Conservation (phyloP, 2,888 invertebrate genomes). For the Gortyna flavago region DNA sequence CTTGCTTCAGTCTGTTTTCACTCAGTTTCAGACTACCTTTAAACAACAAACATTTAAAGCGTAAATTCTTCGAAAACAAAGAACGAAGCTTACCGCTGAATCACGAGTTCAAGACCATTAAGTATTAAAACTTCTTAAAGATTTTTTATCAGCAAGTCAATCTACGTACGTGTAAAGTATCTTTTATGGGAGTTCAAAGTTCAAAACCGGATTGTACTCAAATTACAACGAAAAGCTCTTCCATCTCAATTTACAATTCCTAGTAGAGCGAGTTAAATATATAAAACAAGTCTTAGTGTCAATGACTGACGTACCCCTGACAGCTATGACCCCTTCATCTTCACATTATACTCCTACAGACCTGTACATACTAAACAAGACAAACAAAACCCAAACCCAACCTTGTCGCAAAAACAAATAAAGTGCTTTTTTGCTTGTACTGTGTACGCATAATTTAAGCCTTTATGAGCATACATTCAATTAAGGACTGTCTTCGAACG, state of each 20-base stretch:
- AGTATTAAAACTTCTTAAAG: slow-evolving; percentile 18
- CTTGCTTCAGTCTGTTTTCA: slow-evolving; percentile 23
- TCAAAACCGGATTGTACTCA: slow-evolving; percentile 28
- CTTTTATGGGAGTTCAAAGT: slow-evolving; percentile 34
- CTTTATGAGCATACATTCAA: slow-evolving; percentile 79
- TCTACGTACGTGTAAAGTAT: slow-evolving; percentile 10
- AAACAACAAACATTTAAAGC: slow-evolving; percentile 5
- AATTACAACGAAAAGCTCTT: slow-evolving; percentile 53
- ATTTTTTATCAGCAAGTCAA: slow-evolving; percentile 16
- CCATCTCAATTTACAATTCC: slow-evolving; percentile 46
- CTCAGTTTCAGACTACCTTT: slow-evolving; percentile 3
- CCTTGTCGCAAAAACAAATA: slow-evolving; percentile 58
- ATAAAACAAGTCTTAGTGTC: slow-evolving; percentile 65
- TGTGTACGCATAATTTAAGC: slow-evolving; percentile 72
- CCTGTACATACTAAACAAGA: slow-evolving; percentile 45
- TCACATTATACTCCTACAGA: slow-evolving; percentile 66
- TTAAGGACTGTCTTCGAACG: slow-evolving; percentile 75
- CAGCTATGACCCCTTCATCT: slow-evolving; percentile 75
- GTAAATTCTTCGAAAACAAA: not conserved
- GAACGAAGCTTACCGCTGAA: slow-evolving; percentile 5
- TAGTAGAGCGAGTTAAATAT: slow-evolving; percentile 45
- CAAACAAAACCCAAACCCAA: slow-evolving; percentile 33
- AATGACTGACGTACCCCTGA: slow-evolving; percentile 71
- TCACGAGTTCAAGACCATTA: slow-evolving; percentile 28
- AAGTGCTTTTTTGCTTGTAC: slow-evolving; percentile 64